Evolutionary conservation across 2,888 invertebrate species (phyloP), one percentile per base, ranked within the genome.

Genomic region (Kryphioiulus occultus): DNA sequence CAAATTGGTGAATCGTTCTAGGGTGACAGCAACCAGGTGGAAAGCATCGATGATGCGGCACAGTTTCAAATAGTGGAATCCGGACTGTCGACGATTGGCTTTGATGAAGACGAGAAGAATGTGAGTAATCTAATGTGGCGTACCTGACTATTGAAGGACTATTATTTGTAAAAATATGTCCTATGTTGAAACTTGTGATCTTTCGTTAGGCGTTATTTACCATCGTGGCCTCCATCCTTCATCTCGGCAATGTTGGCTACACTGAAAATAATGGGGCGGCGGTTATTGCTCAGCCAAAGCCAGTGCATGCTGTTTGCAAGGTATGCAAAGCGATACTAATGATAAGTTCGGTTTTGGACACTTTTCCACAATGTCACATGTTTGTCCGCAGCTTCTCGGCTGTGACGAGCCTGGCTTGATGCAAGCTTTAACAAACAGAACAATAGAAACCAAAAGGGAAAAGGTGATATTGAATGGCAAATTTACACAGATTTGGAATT

Each of bases 181-280:
- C 2, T 35, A 35, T 35, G 7, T 35, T 35, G 35, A 35, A 35
- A 35, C 7, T 35, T 35, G 7, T 35, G 2, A 10, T 88, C 89
- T 86, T 35, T 59, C 9, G 89, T 89, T 83, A 92, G 92, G 91
- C 90, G 7, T 89, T 97, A 89, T 96, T 96, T 90, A 93, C 94
- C 86, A 96, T 97, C 89, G 94, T 97, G n/a, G 96, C 96, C 10
- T 95, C 95, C 88, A 94, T 98, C 78, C 92, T 98, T 88, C 97
- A 97, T 91, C 93, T 97, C 90, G 97, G 97, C 17, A 97, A 97
- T 91, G 93, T 97, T n/a, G 95, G 95, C 89, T 97, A 97, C 92
- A 94, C 94, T 19, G 95, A 95, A 90, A 94, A 90, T 17, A 90
- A 95, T 26, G 95, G 95, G 88, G 92, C 93, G 89, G 95, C 96